phyloP scores from a whole-genome alignment of 1,140 invertebrate species.

The Rhysida immarginata region DNA sequence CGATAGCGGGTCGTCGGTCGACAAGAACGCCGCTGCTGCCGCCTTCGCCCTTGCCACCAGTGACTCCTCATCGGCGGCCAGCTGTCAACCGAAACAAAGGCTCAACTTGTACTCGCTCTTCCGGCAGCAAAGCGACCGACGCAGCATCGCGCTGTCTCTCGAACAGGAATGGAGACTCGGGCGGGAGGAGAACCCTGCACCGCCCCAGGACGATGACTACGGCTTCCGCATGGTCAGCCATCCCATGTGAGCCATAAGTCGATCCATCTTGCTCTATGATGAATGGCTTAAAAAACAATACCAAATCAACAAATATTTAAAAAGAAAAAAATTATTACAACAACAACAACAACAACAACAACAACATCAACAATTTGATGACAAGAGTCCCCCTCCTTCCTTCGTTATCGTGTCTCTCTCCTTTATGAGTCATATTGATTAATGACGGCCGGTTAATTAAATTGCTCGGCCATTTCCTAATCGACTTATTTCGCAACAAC shows the following conservation, averaged over 20 bases:
- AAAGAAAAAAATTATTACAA: no score
- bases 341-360: no score
- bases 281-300: no score
- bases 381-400: no score
- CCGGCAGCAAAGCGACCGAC: conserved; percentile 13
- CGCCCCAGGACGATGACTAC: conserved; percentile 16
- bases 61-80: conserved; percentile 4
- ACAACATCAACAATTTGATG: no score
- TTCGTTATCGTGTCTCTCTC: no score
- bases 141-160: conserved; percentile 15
- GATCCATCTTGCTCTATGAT: no score
- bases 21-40: neutral
- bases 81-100: conserved; percentile 14
- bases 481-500: no score
- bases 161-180: conserved; percentile 13
- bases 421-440: no score
- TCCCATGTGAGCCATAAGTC: neutral
- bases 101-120: conserved; percentile 18
- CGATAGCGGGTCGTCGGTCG: neutral
- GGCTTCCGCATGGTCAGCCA: conserved; percentile 11
- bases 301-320: no score
- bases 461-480: no score
- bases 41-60: neutral
- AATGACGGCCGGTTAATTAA: no score
- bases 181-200: neutral